phyloP scores from a whole-genome alignment of 2,888 invertebrate genomes.

The Drosophila macrospina region DNA sequence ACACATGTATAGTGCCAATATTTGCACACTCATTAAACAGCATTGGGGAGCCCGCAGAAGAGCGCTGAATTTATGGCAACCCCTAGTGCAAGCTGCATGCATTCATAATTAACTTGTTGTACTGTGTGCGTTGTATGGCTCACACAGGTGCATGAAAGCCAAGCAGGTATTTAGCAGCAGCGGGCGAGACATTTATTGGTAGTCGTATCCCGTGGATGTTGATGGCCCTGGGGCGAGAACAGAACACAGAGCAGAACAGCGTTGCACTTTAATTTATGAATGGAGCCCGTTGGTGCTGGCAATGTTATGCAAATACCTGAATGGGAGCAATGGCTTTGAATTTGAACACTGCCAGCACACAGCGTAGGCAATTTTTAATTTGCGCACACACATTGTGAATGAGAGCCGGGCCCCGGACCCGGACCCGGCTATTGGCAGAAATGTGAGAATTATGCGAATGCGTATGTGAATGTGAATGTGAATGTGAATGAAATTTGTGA shows the following conservation, averaged over 20 bases:
- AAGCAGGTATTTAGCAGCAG: conserved; percentile 54
- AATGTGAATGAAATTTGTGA: conserved; percentile 61
- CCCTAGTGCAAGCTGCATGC: conserved; percentile 62
- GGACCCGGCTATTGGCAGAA: conserved; percentile 45
- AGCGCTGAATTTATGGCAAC: conserved; percentile 65
- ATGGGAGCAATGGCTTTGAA: conserved; percentile 15
- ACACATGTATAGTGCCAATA: conserved; percentile 42
- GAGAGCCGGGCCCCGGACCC: background rate
- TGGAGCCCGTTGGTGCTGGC: conserved; percentile 45
- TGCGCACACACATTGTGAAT: conserved; percentile 20
- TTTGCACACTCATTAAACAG: conserved; percentile 77
- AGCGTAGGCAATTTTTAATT: conserved; percentile 52
- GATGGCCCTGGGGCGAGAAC: conserved; percentile 1
- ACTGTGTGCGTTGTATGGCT: conserved; percentile 39
- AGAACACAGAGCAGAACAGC: conserved; percentile 6
- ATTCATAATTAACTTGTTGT: conserved; percentile 80
- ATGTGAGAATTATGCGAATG: conserved; percentile 52
- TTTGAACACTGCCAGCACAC: conserved; percentile 27
- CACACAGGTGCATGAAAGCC: conserved; percentile 15
- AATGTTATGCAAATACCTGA: conserved; percentile 59
- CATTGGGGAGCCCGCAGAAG: conserved; percentile 42
- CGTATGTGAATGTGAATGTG: conserved; percentile 52
- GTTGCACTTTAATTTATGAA: conserved; percentile 69
- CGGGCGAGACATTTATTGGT: conserved; percentile 63
- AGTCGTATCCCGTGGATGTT: conserved; percentile 25